Base-by-base conservation (phyloP, 2,113 vertebrate genomes). In the Chroicocephalus ridibundus region DNA sequence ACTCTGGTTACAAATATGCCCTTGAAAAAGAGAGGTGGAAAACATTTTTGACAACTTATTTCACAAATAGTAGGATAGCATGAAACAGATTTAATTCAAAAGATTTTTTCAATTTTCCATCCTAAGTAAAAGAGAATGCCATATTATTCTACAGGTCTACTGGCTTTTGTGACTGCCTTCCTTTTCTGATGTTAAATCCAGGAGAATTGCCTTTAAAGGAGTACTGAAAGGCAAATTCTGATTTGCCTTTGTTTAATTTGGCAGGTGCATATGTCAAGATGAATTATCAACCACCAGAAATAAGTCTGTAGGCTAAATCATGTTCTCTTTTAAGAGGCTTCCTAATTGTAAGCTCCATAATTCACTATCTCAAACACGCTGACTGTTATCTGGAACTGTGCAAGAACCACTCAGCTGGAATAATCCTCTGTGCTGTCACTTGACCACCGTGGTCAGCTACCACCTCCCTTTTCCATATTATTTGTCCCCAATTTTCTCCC, bases 1-100 rank as follows among this genome's bases (percentile, higher is more conserved):
- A 99, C 99, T 96, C 99, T 98, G 31, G 99, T 99, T 97, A 99
- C 99, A 99, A 99, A 99, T 97, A 99, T 99, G 82, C 99, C 99
- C 99, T 99, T 96, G 95, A 96, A 80, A 18, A 96, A 92, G 44
- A 92, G 89, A 76, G 62, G 76, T 74, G n/a, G 26, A 89, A 82
- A 79, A 71, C 52, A 91, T 61, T 95, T 80, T 64, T 32, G 34
- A 82, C 22, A 83, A 26, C 31, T 57, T 61, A 81, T 46, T 68
- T 58, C 15, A 81, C 42, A 70, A 86, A 69, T 70, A 93, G 61
- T 34, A 72, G 17, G 78, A 38, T 38, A 81, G 17, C 40, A 49
- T 81, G 11, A 44, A 70, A 55, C 42, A 40, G 16, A 38, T 36
- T 9, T 14, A 55, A 81, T 47, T 72, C n/a, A 83, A 71, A 60